Evolutionary conservation across 2,888 invertebrate species (phyloP), one percentile per base, ranked within the genome.

Genomic region (Tinea trinotella): DNA sequence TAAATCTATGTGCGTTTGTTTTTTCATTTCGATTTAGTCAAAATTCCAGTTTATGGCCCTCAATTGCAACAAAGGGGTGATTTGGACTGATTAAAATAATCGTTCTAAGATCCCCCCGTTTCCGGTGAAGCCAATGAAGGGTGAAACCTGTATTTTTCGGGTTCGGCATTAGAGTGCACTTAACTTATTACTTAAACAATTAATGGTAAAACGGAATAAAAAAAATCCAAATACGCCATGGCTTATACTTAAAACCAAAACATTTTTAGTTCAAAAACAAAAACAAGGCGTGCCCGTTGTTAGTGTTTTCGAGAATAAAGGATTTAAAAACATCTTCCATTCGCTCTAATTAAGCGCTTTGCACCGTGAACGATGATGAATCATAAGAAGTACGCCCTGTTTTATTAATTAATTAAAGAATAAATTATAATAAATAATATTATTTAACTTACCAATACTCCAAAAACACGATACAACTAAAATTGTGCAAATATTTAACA

Each of bases 61-160:
- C 30, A 7, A 22, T 3, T 30, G 3, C n/a, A 30, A 7, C n/a
- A 4, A 22, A 30, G 30, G 30, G 30, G 30, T 1, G 30, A 30
- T 30, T 30, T 30, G 2, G n/a, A 30, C 7, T n/a, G 30, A 10
- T 30, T 4, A 30, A 30, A 30, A 30, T 30, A 30, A 30, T 30
- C 30, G 30, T 3, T 5, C 30, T 10, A 30, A 30, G 2, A 19
- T 46, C 46, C 18, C 46, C 46, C 46, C 19, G 12, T 19, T 46
- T 46, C 46, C 46, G 46, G 46, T 19, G 10, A 19, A 46, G 2
- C 46, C 19, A 46, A 46, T 46, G 46, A 46, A 46, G 46, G 18
- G 46, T 46, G 17, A 17, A 18, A 46, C 17, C 46, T 46, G 19
- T 46, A 46, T 46, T 46, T 46, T 15, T 46, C 19, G 19, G 46